Percentiles rank a stretch among this genome's conserved stretches.
phyloP scores from a whole-genome alignment of 2,888 invertebrate genomes.

The Lumbricus terrestris region DNA sequence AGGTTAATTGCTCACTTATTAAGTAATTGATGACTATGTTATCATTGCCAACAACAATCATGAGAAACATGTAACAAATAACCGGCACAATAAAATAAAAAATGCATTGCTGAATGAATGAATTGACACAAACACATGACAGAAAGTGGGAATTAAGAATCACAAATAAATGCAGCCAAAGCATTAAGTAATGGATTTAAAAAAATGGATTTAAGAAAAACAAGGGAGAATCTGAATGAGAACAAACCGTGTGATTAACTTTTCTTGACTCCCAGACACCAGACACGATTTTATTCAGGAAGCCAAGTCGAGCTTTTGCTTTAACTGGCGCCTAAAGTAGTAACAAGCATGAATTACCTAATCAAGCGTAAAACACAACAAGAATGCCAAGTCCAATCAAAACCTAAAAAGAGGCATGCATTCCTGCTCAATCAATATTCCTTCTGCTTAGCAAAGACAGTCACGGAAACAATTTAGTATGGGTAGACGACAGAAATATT shows the following conservation, averaged over 20 bases:
- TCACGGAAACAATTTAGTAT: not conserved
- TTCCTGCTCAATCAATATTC: not conserved
- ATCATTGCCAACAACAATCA: not conserved
- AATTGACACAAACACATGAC: not conserved
- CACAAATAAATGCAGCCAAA: not conserved
- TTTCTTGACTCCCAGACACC: constrained; percentile 57
- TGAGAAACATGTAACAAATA: not conserved
- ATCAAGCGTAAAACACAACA: not conserved
- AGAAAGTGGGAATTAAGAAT: not conserved
- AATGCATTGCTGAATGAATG: not conserved
- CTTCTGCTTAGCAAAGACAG: not conserved
- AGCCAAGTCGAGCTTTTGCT: constrained; percentile 55
- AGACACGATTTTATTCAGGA: constrained; percentile 52
- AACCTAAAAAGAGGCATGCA: too few species aligned
- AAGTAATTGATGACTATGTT: not conserved
- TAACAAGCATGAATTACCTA: not conserved
- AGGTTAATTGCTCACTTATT: not conserved
- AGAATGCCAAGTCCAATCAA: not conserved
- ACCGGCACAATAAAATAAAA: not conserved
- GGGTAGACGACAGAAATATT: not conserved
- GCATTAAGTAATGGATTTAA: not conserved
- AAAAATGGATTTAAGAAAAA: not conserved
- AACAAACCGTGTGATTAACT: constrained; percentile 43
- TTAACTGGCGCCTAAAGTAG: constrained; percentile 51
- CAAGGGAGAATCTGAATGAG: not conserved